Percentiles rank a stretch among this genome's conserved stretches.
Evolutionary conservation across 2,797 vertebrate species (phyloP).

Genomic region (Siniperca undulata): DNA sequence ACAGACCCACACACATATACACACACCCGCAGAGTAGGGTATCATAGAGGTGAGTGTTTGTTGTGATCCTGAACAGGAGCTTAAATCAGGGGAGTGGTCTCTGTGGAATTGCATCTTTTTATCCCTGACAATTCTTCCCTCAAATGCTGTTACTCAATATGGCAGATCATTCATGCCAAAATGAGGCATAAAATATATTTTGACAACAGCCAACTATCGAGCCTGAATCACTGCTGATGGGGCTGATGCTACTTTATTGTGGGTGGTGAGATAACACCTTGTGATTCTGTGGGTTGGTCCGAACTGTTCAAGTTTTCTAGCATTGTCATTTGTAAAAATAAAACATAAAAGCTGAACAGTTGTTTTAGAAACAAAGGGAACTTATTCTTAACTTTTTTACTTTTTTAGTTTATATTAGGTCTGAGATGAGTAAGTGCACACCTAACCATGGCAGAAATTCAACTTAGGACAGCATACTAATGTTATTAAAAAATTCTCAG

Average conservation of each 20-base stretch:
- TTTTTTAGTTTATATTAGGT: not conserved
- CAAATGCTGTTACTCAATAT: constrained; percentile 47
- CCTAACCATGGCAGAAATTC: not conserved
- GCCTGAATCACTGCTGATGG: constrained; percentile 53
- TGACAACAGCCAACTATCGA: constrained; percentile 49
- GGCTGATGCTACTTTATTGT: constrained; percentile 47
- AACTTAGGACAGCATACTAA: not conserved
- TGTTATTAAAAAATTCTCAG: not conserved
- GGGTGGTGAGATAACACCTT: constrained; percentile 61
- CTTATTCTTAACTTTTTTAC: not conserved
- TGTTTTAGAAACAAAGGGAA: constrained; percentile 23
- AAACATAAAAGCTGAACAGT: constrained; percentile 9
- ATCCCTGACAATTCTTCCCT: constrained; percentile 38
- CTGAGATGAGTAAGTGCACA: not conserved
- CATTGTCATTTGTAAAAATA: constrained; percentile 20
- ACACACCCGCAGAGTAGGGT: constrained; percentile 23
- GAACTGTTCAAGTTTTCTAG: constrained; percentile 41
- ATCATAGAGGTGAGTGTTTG: constrained; percentile 52
- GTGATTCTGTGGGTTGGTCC: constrained; percentile 52
- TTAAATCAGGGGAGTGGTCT: constrained; percentile 54
- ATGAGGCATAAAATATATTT: constrained; percentile 38
- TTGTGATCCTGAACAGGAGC: constrained; percentile 56
- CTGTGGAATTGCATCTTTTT: constrained; percentile 48
- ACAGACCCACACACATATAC: constrained; percentile 8
- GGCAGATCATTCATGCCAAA: constrained; percentile 46